Conservation (phyloP, 2,113 vertebrate genomes). For the Crotalus horridus region DNA sequence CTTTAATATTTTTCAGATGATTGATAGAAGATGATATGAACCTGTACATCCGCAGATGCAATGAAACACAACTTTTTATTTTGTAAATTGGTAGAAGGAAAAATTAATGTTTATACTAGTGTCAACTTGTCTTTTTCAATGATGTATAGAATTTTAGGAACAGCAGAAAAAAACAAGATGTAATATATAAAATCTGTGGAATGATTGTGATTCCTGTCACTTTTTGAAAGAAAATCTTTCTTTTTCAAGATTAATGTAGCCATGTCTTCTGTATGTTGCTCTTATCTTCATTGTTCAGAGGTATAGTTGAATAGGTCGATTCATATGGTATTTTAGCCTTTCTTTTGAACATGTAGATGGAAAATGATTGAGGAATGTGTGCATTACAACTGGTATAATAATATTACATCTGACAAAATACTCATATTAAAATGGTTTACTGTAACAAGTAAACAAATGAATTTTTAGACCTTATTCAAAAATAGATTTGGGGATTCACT, state of each 20-base stretch:
- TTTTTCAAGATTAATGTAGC: background rate
- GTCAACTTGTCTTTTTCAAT: background rate
- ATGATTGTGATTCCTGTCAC: background rate
- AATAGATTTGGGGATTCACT: background rate
- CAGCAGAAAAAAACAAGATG: background rate
- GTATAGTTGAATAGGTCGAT: background rate
- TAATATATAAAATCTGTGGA: background rate
- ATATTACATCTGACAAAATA: background rate
- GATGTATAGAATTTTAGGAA: background rate
- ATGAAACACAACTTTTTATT: background rate
- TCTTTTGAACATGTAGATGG: background rate
- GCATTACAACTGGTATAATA: background rate
- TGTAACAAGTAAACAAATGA: background rate
- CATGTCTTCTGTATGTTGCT: background rate
- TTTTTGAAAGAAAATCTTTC: background rate
- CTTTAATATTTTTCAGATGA: slow-evolving; percentile 13
- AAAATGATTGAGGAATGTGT: background rate
- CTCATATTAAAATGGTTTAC: background rate
- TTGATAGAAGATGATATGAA: background rate
- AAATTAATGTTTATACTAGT: background rate
- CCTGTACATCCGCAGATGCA: background rate
- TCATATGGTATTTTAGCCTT: background rate
- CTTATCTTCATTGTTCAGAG: background rate
- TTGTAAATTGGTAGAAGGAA: background rate
- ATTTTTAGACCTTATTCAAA: background rate